Evolutionary conservation across 2,888 invertebrate species (phyloP).

Genomic region (Agrochola macilenta): DNA sequence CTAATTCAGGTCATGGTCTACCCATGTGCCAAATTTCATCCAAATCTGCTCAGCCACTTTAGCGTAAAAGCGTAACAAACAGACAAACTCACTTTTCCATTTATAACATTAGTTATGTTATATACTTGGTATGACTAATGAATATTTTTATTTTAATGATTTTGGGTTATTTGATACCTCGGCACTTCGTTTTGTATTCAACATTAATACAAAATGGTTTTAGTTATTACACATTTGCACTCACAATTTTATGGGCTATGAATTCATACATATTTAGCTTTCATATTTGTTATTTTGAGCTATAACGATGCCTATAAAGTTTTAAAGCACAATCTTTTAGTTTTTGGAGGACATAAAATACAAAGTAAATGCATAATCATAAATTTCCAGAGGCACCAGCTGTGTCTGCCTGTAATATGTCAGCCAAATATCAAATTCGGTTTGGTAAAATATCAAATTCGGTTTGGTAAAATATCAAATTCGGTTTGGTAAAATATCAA

Average conservation of each 20-base stretch:
- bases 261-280: slow-evolving; percentile 33
- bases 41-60: too few relatives aligned
- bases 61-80: too few relatives aligned
- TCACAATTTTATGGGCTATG: slow-evolving; percentile 19
- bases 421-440: neutral
- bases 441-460: neutral
- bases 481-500: neutral
- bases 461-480: neutral
- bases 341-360: slow-evolving; percentile 13
- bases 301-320: slow-evolving; percentile 11
- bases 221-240: slow-evolving; percentile 30
- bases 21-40: too few relatives aligned
- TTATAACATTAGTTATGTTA: too few relatives aligned
- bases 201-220: slow-evolving; percentile 20
- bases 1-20: too few relatives aligned
- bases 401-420: neutral
- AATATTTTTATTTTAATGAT: neutral
- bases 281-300: slow-evolving; percentile 36
- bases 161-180: neutral
- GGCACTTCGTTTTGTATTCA: neutral
- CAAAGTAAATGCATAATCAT: slow-evolving; percentile 9
- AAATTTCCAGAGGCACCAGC: neutral
- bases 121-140: neutral
- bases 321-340: slow-evolving; percentile 19
- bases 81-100: too few relatives aligned